phyloP scores from a whole-genome alignment of 2,113 vertebrate species.

The Ciconia boyciana region DNA sequence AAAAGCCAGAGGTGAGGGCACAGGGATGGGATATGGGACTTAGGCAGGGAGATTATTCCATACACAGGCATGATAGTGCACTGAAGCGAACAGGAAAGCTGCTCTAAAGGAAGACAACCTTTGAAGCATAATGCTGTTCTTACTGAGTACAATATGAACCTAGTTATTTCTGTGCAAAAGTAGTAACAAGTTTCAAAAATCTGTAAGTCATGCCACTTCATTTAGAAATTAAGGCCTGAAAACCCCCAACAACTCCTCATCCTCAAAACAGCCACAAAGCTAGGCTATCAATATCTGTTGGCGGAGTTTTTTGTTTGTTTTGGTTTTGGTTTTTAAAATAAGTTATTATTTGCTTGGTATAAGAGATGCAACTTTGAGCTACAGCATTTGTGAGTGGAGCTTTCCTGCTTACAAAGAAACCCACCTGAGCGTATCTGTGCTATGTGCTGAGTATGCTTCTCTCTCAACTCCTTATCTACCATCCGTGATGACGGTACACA shows the following conservation, averaged over 20 bases:
- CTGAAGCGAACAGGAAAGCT: neutral
- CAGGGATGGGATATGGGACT: neutral
- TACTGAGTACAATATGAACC: neutral
- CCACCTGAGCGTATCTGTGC: neutral
- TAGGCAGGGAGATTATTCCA: neutral
- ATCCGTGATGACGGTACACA: neutral
- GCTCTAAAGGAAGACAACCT: neutral
- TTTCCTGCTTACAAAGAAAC: neutral
- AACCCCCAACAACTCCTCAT: neutral
- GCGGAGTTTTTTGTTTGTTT: neutral
- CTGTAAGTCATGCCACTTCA: neutral
- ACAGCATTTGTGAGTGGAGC: neutral
- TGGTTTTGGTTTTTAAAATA: neutral
- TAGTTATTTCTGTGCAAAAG: neutral
- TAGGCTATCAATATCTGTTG: neutral
- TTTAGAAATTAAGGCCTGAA: neutral
- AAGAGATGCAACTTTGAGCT: neutral
- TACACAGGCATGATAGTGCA: accelerated
- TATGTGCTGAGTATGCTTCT: neutral
- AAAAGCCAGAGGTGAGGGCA: neutral
- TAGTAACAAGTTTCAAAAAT: neutral
- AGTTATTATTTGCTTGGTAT: neutral
- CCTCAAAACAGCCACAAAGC: neutral
- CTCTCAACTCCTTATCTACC: neutral
- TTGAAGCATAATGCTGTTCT: neutral